Conservation (phyloP, 1,140 invertebrate species). For the Dinothrombium tinctorium region DNA sequence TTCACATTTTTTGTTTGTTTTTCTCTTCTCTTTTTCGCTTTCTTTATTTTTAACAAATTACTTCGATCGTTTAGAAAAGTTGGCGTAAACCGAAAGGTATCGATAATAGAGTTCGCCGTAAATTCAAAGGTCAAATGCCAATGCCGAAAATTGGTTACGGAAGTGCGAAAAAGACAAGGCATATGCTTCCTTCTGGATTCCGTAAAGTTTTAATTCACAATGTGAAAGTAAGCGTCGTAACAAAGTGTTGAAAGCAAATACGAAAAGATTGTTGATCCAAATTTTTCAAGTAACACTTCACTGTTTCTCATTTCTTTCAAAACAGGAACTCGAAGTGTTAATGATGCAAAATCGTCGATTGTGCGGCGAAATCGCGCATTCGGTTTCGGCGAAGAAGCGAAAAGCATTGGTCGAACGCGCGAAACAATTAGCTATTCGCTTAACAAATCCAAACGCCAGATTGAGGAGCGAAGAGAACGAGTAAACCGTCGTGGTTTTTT, state of each 20-base stretch:
- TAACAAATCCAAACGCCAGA: conserved; percentile 86
- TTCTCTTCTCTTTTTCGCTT: not conserved
- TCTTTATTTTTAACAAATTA: conserved; percentile 2
- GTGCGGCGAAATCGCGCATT: conserved; percentile 91
- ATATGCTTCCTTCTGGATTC: conserved; percentile 94
- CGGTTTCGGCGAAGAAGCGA: conserved; percentile 83
- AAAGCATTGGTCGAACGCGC: conserved; percentile 88
- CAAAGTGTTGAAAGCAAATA: too few relatives aligned
- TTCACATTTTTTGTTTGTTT: not conserved
- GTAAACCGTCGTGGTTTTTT: too few relatives aligned
- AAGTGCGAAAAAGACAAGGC: conserved; percentile 70
- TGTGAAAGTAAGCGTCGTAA: conserved; percentile 36
- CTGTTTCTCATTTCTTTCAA: conserved; percentile 15
- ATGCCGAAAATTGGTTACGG: conserved; percentile 99
- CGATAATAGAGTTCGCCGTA: conserved; percentile 91
- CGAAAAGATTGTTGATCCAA: not conserved
- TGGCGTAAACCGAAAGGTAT: conserved; percentile 95
- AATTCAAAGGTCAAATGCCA: conserved; percentile 93
- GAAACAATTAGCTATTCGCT: conserved; percentile 74
- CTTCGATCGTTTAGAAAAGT: conserved; percentile 31
- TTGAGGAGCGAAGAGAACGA: conserved; percentile 93
- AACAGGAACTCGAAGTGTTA: conserved; percentile 83
- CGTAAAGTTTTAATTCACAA: conserved; percentile 72
- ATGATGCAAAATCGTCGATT: conserved; percentile 97
- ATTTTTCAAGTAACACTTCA: not conserved